Evolutionary conservation across 2,113 vertebrate species (phyloP).

Genomic region (Etheostoma cragini): DNA sequence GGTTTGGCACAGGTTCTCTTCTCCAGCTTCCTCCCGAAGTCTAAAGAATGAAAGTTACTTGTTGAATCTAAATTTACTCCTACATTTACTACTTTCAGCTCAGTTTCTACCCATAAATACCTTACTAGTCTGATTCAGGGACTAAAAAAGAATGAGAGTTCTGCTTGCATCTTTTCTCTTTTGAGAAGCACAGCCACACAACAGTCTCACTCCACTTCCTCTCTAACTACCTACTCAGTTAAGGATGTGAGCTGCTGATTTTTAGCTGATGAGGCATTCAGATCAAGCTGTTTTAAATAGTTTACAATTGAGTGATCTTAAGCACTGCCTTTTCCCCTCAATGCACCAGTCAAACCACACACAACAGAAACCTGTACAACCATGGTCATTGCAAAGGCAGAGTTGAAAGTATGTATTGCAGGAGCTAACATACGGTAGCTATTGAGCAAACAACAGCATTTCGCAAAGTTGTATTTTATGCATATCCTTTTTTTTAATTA

Average conservation of each 20-base stretch:
- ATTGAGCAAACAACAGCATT: no score
- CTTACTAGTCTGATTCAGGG: conserved; percentile 29
- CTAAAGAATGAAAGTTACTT: no score
- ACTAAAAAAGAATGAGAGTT: neutral
- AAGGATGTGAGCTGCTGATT: neutral
- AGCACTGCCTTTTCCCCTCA: neutral
- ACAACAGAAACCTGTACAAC: neutral
- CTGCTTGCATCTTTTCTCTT: neutral
- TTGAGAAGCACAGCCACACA: conserved; percentile 4
- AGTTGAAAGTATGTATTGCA: no score
- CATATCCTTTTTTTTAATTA: no score
- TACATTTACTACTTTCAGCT: conserved; percentile 20
- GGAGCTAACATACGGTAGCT: no score
- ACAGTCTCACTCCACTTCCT: neutral
- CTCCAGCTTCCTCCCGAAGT: no score
- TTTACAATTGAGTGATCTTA: neutral
- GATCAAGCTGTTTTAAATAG: conserved; percentile 18
- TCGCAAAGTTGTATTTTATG: no score
- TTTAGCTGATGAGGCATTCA: conserved; percentile 9
- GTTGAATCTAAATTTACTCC: neutral
- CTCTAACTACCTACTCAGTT: neutral
- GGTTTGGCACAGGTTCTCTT: no score
- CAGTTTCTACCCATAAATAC: conserved; percentile 11
- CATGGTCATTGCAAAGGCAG: neutral
- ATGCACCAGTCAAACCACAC: neutral